A percentile compares a stretch with the other conserved stretches of the same genome.
These are phyloP conservation scores for Disparrhopalites patrizii DNA, from an alignment of 2,888 invertebrate genomes.

Conservation along the genomic window DNA sequence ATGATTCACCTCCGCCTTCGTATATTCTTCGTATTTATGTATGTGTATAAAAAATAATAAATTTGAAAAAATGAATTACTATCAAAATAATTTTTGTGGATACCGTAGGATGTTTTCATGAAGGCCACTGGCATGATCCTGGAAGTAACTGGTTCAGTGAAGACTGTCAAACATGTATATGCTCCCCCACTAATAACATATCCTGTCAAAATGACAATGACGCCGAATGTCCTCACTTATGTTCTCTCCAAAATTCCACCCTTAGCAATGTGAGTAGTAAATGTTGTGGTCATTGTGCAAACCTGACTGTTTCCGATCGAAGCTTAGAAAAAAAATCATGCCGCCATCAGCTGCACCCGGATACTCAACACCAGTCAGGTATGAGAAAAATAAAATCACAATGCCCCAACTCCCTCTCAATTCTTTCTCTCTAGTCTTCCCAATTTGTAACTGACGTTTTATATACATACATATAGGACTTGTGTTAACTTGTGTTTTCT, in stretches of 20 bases:
- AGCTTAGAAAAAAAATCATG: conserved; percentile 39
- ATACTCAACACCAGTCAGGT: conserved; percentile 47
- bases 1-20: too few species aligned
- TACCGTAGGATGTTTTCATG: conserved; percentile 67
- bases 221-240: conserved; percentile 37
- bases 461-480: background rate
- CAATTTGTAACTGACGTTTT: background rate
- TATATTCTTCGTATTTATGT: background rate
- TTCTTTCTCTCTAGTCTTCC: background rate
- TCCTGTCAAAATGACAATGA: conserved; percentile 29
- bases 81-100: background rate
- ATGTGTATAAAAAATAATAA: background rate
- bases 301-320: conserved; percentile 17
- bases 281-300: conserved; percentile 46
- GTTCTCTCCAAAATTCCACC: conserved; percentile 39
- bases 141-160: conserved; percentile 48
- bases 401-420: background rate
- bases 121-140: conserved; percentile 53
- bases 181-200: conserved; percentile 41
- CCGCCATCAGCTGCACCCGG: conserved; percentile 47
- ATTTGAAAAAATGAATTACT: background rate
- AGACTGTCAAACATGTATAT: conserved; percentile 48
- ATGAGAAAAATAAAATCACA: conserved; percentile 40
- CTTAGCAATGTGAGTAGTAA: conserved; percentile 21
- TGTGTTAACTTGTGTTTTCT: conserved; percentile 12